A percentile compares a stretch with the other conserved stretches of the same genome.
Evolutionary conservation across 2,797 vertebrate species (phyloP).

Genomic region (Amblyraja radiata): DNA sequence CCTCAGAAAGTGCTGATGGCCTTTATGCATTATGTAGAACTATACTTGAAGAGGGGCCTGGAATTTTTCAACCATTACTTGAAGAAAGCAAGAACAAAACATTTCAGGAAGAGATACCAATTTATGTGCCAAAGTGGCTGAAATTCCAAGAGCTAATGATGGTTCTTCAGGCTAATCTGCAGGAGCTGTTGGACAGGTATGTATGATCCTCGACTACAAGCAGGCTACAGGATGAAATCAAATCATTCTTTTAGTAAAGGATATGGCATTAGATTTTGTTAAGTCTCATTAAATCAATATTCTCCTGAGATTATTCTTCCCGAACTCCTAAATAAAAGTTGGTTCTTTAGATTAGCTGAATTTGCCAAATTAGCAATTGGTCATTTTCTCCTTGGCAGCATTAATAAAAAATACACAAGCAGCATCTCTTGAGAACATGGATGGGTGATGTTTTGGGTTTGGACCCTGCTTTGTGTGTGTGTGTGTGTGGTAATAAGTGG

Average conservation of each 20-base stretch:
- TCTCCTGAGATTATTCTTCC: no score
- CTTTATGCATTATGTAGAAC: slow-evolving; percentile 77
- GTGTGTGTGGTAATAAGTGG: no score
- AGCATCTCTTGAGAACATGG: no score
- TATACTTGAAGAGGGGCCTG: slow-evolving; percentile 80
- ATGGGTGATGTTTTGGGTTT: no score
- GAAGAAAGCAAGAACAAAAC: slow-evolving; percentile 78
- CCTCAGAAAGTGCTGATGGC: slow-evolving; percentile 82
- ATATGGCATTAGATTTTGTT: background rate
- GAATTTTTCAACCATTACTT: slow-evolving; percentile 77
- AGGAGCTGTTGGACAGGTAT: slow-evolving; percentile 90
- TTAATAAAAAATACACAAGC: no score
- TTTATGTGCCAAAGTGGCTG: slow-evolving; percentile 84
- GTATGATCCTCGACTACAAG: slow-evolving; percentile 50
- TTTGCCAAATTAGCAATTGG: background rate
- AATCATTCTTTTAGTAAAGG: no score
- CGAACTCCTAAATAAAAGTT: no score
- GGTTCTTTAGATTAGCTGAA: background rate
- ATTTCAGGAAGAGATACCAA: slow-evolving; percentile 82
- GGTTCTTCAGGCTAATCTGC: slow-evolving; percentile 80
- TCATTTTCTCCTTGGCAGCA: background rate
- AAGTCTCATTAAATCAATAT: background rate
- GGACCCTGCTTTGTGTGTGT: no score
- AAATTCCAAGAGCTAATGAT: slow-evolving; percentile 82
- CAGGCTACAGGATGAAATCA: no score